Evolutionary conservation across 2,888 invertebrate genomes (phyloP).

Genomic region (Athripsodes cinereus): DNA sequence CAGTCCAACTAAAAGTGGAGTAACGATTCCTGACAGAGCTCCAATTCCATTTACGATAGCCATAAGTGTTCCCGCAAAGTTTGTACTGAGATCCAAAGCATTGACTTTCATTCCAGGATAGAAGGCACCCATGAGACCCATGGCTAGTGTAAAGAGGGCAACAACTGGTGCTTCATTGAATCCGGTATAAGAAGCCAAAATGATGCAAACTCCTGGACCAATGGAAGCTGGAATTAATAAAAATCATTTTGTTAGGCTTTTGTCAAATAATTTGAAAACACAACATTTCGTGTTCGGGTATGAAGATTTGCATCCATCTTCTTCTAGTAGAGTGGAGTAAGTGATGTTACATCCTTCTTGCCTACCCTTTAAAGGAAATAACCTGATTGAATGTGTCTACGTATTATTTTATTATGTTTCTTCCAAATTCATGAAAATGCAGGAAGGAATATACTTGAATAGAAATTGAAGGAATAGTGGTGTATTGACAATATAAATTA

Average conservation of each 20-base stretch:
- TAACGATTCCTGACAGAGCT: constrained; percentile 64
- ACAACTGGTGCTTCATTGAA: constrained; percentile 48
- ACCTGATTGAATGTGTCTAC: too few species aligned
- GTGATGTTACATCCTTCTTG: too few species aligned
- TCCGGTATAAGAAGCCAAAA: constrained; percentile 63
- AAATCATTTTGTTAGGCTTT: background rate
- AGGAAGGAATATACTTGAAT: too few species aligned
- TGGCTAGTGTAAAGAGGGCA: constrained; percentile 35
- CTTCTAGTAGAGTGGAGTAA: too few species aligned
- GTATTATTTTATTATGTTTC: too few species aligned
- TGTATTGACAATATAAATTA: too few species aligned
- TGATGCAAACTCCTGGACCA: constrained; percentile 61
- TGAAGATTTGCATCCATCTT: too few species aligned
- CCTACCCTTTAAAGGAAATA: too few species aligned
- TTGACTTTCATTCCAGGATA: constrained; percentile 67
- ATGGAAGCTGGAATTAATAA: constrained; percentile 53
- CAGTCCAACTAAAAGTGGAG: constrained; percentile 60
- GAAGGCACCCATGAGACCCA: constrained; percentile 66
- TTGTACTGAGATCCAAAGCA: constrained; percentile 59
- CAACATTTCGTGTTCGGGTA: too few species aligned
- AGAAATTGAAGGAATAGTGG: too few species aligned
- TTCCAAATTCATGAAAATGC: too few species aligned
- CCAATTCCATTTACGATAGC: constrained; percentile 66
- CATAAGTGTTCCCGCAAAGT: constrained; percentile 63
- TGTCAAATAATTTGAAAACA: too few species aligned